Evolutionary conservation across 2,797 vertebrate species (phyloP).

Genomic region (Paramormyrops hopkinsi): DNA sequence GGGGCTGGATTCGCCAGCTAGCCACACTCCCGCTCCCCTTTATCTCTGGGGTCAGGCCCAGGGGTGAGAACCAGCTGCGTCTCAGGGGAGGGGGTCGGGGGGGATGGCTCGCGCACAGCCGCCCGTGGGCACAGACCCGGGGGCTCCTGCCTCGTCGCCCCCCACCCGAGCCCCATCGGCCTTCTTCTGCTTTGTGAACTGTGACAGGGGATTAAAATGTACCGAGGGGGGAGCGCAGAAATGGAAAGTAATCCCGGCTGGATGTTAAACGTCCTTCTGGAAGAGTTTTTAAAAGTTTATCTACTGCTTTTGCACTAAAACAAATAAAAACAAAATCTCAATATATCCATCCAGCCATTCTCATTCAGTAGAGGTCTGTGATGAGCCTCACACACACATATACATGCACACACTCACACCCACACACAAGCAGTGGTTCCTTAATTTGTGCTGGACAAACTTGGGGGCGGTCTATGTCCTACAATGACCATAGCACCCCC

Average conservation of each 20-base stretch:
- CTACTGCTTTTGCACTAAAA: slow-evolving; percentile 4
- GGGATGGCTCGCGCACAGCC: slow-evolving; percentile 34
- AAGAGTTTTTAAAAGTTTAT: slow-evolving; percentile 17
- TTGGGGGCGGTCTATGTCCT: not conserved
- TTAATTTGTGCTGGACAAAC: not conserved
- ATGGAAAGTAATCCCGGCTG: slow-evolving; percentile 28
- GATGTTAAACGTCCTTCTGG: slow-evolving; percentile 33
- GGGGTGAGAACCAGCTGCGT: slow-evolving; percentile 26
- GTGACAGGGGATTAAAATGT: slow-evolving; percentile 36
- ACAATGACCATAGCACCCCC: not conserved
- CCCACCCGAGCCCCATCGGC: slow-evolving; percentile 18
- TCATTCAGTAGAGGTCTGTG: not conserved
- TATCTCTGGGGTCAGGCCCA: slow-evolving; percentile 24
- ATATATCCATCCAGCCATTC: not conserved
- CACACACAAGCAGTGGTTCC: not conserved
- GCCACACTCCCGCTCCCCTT: slow-evolving; percentile 12
- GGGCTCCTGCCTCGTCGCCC: slow-evolving; percentile 31
- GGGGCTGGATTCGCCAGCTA: slow-evolving; percentile 5
- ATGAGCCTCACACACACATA: not conserved
- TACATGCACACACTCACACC: not conserved
- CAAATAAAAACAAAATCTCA: not conserved
- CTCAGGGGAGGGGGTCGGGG: slow-evolving; percentile 20
- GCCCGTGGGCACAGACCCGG: slow-evolving; percentile 26
- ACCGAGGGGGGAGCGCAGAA: not conserved
- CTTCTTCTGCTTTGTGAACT: slow-evolving; percentile 30